A percentile compares a stretch with the other conserved stretches of the same genome.
These are phyloP conservation scores for Platycheirus albimanus DNA, from an alignment of 2,888 invertebrate species.

Conservation along the genomic window DNA sequence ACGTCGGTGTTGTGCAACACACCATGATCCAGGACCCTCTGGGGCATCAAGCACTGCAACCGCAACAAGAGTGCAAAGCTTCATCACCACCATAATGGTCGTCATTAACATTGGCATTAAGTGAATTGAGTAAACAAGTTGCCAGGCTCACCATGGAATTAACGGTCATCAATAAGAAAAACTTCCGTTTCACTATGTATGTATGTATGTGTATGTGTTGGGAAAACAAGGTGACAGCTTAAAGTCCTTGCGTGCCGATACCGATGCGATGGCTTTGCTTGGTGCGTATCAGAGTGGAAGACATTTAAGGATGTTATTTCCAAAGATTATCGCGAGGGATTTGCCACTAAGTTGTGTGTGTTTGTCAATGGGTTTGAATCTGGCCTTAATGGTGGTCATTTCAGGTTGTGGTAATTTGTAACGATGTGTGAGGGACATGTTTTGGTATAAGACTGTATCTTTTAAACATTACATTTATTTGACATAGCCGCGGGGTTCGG, in stretches of 20 bases:
- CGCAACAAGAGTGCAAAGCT: constrained; percentile 65
- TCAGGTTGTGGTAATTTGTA: not conserved
- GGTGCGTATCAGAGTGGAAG: constrained; percentile 31
- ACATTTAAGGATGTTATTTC: constrained; percentile 54
- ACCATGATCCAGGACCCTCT: not conserved
- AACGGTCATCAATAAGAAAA: constrained; percentile 67
- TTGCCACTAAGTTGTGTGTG: constrained; percentile 19
- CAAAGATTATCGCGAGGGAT: constrained; percentile 51
- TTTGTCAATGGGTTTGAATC: constrained; percentile 24
- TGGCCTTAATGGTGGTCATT: constrained; percentile 28
- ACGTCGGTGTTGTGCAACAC: not conserved
- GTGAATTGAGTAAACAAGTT: constrained; percentile 70
- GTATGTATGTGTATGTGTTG: not conserved
- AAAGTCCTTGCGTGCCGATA: not conserved
- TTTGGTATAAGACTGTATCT: no score
- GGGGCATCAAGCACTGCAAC: constrained; percentile 15
- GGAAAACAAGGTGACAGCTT: constrained; percentile 14
- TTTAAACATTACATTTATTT: no score
- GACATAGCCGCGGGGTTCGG: no score
- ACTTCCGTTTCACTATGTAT: not conserved
- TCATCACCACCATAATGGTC: constrained; percentile 53
- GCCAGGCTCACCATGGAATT: constrained; percentile 57
- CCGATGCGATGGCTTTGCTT: not conserved
- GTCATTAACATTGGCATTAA: constrained; percentile 69
- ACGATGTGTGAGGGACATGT: no score